Evolutionary conservation across 2,113 vertebrate species (phyloP), one percentile per base, ranked within the genome.

Genomic region (Phodopus roborovskii): DNA sequence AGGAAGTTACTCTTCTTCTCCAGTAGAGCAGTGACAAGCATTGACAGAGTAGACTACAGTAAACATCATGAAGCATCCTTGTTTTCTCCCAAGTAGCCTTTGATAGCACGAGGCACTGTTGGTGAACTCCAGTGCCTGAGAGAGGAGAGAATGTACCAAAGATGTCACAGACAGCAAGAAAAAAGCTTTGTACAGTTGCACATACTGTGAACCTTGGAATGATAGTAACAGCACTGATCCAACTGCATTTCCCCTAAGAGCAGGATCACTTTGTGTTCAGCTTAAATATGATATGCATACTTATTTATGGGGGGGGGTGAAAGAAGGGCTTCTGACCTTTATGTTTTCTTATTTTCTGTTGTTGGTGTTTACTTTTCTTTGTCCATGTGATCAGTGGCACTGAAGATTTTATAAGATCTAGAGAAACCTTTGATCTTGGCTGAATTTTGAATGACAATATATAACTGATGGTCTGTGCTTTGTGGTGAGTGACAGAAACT

Each of bases 11-110:
- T 86, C 42, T 39, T 96, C 42, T 78, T 90, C 58, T 16, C 5
- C 0, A 50, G 95, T 68, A 79, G 75, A 90, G 85, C 8, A 81
- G 36, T 91, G 92, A 90, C 83, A 93, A 90, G 5, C 92, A 45
- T 71, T 77, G 39, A 75, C 66, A 95, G 93, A 97, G 83, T 9
- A 45, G 33, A 56, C 91, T 90, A 70, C 4, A 87, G 82, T 66
- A 87, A 95, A 56, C 30, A 70, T 39, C 22, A 94, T 66, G 82
- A 83, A 94, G 42, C 50, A 92, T 56, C 53, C 24, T 53, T 24
- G 13, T 36, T 97, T 95, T 93, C 12, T 26, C 39, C 70, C 64
- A 66, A 82, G 33, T 26, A 5, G 70, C 26, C 11, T 95, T 91
- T 58, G n/a, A 28, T 64, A 71, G 91, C 94, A 75, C 9, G 66